A percentile compares a stretch with the other conserved stretches of the same genome.
Conservation (phyloP, 2,888 invertebrate species). For the Hypsopygia costalis region DNA sequence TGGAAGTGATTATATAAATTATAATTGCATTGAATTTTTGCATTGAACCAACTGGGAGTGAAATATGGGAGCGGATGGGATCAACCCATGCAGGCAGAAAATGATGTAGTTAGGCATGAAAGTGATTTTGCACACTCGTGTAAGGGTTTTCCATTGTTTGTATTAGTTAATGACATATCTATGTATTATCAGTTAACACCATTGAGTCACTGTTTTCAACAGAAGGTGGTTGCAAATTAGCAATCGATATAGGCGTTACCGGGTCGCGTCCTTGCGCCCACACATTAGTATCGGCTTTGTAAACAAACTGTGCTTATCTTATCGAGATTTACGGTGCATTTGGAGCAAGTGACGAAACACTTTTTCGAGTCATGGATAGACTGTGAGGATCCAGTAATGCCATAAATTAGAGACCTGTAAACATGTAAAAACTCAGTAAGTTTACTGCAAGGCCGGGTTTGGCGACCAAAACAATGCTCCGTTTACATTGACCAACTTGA, state of each 20-base stretch:
- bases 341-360: conserved; percentile 48
- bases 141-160: no score
- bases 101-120: no score
- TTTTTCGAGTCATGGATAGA: conserved; percentile 1
- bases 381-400: neutral
- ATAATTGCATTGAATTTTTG: no score
- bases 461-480: conserved; percentile 35
- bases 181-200: neutral
- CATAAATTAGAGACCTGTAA: no score
- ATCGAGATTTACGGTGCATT: conserved; percentile 37
- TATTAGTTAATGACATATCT: neutral
- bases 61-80: no score
- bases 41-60: no score
- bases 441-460: neutral
- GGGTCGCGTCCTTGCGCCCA: conserved; percentile 28
- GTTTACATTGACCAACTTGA: conserved; percentile 23
- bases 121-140: no score
- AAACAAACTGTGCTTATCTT: conserved; percentile 44
- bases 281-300: conserved; percentile 32
- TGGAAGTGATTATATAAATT: no score
- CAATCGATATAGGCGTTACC: conserved; percentile 13
- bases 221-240: conserved; percentile 1
- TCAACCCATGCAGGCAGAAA: no score
- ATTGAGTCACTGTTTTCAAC: neutral
- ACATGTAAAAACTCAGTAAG: neutral